Evolutionary conservation across 1,140 invertebrate genomes (phyloP).

Genomic region (Formica exsecta): DNA sequence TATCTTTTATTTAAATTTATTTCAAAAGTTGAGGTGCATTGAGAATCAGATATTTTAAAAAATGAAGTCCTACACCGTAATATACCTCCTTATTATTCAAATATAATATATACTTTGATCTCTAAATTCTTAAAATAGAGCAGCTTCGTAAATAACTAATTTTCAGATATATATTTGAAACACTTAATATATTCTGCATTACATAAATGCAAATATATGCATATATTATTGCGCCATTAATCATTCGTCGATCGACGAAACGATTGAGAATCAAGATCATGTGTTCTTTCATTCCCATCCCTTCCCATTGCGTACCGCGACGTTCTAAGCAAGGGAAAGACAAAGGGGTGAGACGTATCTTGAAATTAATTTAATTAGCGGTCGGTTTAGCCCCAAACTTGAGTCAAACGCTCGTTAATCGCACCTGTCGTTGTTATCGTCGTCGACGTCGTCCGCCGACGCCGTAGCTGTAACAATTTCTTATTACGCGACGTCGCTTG

Average conservation of each 20-base stretch:
- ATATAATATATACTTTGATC: background rate
- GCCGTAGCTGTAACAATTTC: constrained; percentile 40
- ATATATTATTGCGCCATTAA: background rate
- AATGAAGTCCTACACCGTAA: background rate
- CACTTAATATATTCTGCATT: background rate
- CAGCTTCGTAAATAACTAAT: background rate
- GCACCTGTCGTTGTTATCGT: constrained; percentile 81
- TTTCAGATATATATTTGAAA: background rate
- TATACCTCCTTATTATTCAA: background rate
- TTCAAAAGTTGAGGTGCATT: background rate
- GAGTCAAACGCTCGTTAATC: constrained; percentile 82
- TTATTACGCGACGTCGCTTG: constrained; percentile 33
- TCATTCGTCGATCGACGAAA: background rate
- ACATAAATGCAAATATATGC: background rate
- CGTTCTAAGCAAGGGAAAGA: background rate
- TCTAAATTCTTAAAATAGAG: background rate
- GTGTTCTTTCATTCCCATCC: background rate
- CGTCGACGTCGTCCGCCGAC: constrained; percentile 13
- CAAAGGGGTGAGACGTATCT: constrained; percentile 58
- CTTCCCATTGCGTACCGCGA: background rate
- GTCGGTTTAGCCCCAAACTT: constrained; percentile 79
- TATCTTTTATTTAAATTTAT: background rate
- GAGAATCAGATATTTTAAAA: background rate
- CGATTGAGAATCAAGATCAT: background rate
- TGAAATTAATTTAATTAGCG: constrained; percentile 86